A percentile compares a stretch with the other conserved stretches of the same genome.
phyloP scores from a whole-genome alignment of 2,113 vertebrate species.

The Gymnorhina tibicen region DNA sequence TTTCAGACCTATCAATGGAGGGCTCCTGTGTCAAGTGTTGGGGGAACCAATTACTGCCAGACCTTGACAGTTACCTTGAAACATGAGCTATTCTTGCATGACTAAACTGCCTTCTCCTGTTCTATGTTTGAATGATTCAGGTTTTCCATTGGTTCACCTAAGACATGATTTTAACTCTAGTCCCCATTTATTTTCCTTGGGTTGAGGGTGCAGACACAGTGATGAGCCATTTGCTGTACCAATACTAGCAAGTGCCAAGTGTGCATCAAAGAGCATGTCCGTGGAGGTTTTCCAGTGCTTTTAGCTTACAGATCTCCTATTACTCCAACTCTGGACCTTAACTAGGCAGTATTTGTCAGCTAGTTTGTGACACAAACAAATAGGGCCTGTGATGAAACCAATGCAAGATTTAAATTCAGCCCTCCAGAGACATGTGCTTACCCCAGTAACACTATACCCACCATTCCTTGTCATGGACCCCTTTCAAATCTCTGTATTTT shows the following conservation, averaged over 20 bases:
- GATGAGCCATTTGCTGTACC: neutral
- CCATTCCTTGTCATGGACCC: neutral
- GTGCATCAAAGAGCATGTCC: neutral
- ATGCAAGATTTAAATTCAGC: neutral
- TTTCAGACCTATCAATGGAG: neutral
- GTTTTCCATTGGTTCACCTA: neutral
- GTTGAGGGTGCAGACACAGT: neutral
- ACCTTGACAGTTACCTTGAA: neutral
- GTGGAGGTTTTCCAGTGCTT: neutral
- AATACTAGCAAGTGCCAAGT: neutral
- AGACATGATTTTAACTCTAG: neutral
- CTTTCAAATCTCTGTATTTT: neutral
- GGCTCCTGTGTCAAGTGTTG: neutral
- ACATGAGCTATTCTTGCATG: neutral
- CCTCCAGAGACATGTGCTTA: neutral
- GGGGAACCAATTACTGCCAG: neutral
- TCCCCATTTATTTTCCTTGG: neutral
- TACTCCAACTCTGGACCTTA: neutral
- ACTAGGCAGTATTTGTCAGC: neutral
- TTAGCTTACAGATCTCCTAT: neutral
- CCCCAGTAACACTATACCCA: neutral
- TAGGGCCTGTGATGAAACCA: neutral
- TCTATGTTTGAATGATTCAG: neutral
- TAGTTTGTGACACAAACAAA: neutral
- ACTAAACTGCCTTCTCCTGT: neutral